phyloP scores from a whole-genome alignment of 2,888 invertebrate species.

The Dolomedes plantarius region DNA sequence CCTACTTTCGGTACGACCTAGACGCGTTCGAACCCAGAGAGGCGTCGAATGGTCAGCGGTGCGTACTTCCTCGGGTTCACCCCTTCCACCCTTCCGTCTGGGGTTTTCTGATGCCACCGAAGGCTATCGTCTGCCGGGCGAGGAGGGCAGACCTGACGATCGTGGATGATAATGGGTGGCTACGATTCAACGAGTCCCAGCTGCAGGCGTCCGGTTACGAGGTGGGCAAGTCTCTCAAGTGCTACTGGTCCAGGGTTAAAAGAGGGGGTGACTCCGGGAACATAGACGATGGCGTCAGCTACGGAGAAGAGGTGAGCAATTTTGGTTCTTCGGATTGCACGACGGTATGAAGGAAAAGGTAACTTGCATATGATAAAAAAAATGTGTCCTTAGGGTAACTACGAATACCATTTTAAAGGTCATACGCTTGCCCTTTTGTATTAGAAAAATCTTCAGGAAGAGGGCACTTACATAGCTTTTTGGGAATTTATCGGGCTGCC shows the following conservation, averaged over 20 bases:
- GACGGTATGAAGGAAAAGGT: background rate
- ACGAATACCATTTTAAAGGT: too few relatives aligned
- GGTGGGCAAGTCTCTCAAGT: slow-evolving; percentile 22
- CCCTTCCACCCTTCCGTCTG: slow-evolving; percentile 67
- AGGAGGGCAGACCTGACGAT: slow-evolving; percentile 30
- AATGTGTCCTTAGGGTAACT: too few relatives aligned
- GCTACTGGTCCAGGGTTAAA: slow-evolving; percentile 32
- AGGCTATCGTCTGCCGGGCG: slow-evolving; percentile 34
- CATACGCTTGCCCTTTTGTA: too few relatives aligned
- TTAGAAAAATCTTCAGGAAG: too few relatives aligned
- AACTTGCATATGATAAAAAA: background rate
- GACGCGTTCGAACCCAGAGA: slow-evolving; percentile 26
- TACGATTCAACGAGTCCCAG: slow-evolving; percentile 28
- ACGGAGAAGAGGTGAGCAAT: slow-evolving; percentile 29
- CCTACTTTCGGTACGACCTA: slow-evolving; percentile 60
- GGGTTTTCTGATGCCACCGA: slow-evolving; percentile 22
- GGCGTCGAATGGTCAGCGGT: slow-evolving; percentile 41
- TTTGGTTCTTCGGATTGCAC: too few relatives aligned
- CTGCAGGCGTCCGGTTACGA: slow-evolving; percentile 3
- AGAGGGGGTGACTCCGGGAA: slow-evolving; percentile 4
- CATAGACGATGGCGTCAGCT: slow-evolving; percentile 25
- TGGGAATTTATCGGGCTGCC: too few relatives aligned
- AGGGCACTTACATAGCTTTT: too few relatives aligned
- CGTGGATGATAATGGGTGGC: slow-evolving; percentile 15
- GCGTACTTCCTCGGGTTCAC: slow-evolving; percentile 52